Evolutionary conservation across 2,113 vertebrate genomes (phyloP).

Genomic region (Tachysurus fulvidraco): DNA sequence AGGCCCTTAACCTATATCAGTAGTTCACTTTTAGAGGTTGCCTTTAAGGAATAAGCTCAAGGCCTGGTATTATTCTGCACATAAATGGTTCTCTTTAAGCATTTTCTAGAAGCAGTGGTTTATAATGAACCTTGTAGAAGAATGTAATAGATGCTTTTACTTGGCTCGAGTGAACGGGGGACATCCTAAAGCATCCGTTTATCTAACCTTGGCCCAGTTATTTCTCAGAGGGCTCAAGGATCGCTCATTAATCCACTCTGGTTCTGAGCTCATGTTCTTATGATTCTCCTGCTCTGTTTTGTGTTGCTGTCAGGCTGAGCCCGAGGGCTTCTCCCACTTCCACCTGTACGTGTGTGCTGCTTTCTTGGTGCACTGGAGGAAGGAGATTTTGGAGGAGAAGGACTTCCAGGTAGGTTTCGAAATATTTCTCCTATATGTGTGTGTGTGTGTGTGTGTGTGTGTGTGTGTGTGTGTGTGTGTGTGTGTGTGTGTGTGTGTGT

Average conservation of each 20-base stretch:
- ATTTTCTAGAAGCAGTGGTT: neutral
- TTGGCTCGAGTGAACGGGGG: neutral
- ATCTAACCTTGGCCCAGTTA: conserved; percentile 39
- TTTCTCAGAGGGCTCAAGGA: conserved; percentile 13
- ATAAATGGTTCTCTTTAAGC: neutral
- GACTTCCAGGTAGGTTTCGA: conserved; percentile 88
- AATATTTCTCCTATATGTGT: neutral
- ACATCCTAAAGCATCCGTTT: conserved; percentile 13
- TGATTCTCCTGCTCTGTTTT: conserved; percentile 31
- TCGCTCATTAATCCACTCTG: conserved; percentile 32
- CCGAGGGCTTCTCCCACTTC: conserved; percentile 96
- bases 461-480: conserved; percentile 22
- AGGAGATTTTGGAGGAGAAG: conserved; percentile 77
- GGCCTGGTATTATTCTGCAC: neutral
- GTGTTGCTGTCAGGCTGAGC: conserved; percentile 81
- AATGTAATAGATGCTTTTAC: neutral
- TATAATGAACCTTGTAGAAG: neutral
- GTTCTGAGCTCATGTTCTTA: neutral
- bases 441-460: neutral
- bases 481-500: conserved; percentile 9
- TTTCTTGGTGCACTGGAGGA: conserved; percentile 92
- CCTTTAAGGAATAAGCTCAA: neutral
- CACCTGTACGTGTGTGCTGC: conserved; percentile 96
- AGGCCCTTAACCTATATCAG: neutral
- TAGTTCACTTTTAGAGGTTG: neutral